phyloP scores from a whole-genome alignment of 2,888 invertebrate species.

The Andrena praecox region DNA sequence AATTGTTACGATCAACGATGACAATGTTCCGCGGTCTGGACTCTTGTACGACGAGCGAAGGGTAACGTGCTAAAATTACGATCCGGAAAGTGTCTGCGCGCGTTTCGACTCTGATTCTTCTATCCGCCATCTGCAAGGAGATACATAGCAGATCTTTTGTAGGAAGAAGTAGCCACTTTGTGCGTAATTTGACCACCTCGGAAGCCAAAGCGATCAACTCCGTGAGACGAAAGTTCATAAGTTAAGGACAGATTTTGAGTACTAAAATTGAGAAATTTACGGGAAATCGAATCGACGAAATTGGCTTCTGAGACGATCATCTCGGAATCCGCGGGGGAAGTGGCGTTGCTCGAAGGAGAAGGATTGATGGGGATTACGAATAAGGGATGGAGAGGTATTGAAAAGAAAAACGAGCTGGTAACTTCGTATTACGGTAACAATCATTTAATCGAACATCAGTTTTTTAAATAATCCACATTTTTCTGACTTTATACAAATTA shows the following conservation, averaged over 20 bases:
- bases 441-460: conserved; percentile 83
- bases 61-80: neutral
- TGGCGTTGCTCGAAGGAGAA: neutral
- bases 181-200: too few relatives aligned
- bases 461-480: conserved; percentile 81
- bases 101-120: neutral
- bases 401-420: conserved; percentile 13
- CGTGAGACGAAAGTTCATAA: too few relatives aligned
- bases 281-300: too few relatives aligned
- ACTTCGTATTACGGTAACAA: conserved; percentile 79
- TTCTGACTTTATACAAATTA: conserved; percentile 81
- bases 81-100: neutral
- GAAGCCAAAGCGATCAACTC: too few relatives aligned
- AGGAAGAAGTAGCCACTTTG: too few relatives aligned
- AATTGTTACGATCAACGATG: neutral
- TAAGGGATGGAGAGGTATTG: neutral
- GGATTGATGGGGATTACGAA: too few relatives aligned
- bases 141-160: too few relatives aligned
- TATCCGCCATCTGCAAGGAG: neutral
- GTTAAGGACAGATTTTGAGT: too few relatives aligned
- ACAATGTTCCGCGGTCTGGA: neutral
- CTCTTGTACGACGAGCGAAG: neutral
- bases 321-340: too few relatives aligned
- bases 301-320: too few relatives aligned
- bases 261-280: too few relatives aligned